Percentiles rank a stretch among this genome's conserved stretches.
Evolutionary conservation across 2,113 vertebrate species (phyloP).

Genomic region (Centrocercus urophasianus): DNA sequence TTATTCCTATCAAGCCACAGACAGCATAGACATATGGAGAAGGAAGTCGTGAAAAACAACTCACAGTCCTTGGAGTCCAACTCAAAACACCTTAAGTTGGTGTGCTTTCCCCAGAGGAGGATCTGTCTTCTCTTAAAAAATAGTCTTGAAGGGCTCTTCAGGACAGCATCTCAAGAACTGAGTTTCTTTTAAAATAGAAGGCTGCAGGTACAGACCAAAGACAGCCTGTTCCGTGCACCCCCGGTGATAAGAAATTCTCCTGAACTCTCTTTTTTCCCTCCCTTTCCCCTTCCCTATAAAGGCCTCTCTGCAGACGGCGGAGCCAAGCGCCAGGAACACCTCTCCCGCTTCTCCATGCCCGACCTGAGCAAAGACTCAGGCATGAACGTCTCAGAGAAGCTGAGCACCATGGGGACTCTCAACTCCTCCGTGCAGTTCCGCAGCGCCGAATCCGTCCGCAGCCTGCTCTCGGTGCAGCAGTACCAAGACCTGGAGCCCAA

Average conservation of each 20-base stretch:
- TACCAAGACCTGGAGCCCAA: conserved; percentile 90
- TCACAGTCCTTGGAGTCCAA: conserved; percentile 11
- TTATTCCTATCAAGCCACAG: conserved; percentile 45
- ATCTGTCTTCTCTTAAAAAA: conserved; percentile 8
- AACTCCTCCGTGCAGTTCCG: conserved; percentile 92
- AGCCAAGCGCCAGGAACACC: conserved; percentile 92
- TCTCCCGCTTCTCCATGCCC: conserved; percentile 97
- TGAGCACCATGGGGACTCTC: conserved; percentile 92
- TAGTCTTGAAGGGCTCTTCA: conserved; percentile 3
- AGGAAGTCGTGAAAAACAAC: conserved; percentile 46
- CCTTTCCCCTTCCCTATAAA: conserved; percentile 48
- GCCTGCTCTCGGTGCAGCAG: conserved; percentile 86
- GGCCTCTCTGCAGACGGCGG: conserved; percentile 90
- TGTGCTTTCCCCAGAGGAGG: conserved; percentile 49
- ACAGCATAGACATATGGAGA: conserved; percentile 51
- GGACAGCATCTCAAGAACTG: neutral
- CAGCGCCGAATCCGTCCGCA: conserved; percentile 93
- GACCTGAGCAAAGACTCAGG: conserved; percentile 99
- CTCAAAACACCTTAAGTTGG: conserved; percentile 53
- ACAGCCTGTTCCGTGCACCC: neutral
- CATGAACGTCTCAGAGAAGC: conserved; percentile 94
- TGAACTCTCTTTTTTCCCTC: neutral
- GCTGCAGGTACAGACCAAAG: neutral
- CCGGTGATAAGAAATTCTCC: neutral
- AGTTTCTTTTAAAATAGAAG: neutral